Evolutionary conservation across 2,888 invertebrate genomes (phyloP).

Genomic region (Macaria notata): DNA sequence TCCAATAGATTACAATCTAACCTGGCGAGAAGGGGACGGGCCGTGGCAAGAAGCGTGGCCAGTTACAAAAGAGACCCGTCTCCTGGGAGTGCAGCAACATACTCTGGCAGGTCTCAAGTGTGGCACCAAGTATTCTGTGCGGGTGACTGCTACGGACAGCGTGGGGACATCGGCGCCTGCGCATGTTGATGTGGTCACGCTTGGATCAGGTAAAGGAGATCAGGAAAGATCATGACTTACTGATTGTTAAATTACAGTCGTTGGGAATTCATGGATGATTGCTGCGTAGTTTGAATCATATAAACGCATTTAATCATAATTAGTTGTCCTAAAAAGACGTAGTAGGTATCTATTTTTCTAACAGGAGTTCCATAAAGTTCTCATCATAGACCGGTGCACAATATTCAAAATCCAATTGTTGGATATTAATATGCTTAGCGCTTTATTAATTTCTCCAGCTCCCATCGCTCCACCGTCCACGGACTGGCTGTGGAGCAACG

Average conservation of each 20-base stretch:
- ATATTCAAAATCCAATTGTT: too few species aligned
- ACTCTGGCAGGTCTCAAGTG: conserved; percentile 88
- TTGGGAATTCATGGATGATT: too few species aligned
- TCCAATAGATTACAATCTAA: conserved; percentile 71
- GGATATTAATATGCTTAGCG: too few species aligned
- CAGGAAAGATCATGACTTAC: too few species aligned
- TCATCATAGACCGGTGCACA: too few species aligned
- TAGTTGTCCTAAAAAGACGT: too few species aligned
- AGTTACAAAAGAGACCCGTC: conserved; percentile 80
- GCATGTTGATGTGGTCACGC: conserved; percentile 81
- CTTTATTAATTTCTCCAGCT: conserved; percentile 53
- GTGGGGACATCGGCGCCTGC: conserved; percentile 90
- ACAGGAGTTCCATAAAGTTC: too few species aligned
- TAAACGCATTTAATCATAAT: too few species aligned
- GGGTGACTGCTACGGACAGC: conserved; percentile 90
- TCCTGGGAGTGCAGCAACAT: conserved; percentile 83
- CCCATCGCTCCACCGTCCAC: conserved; percentile 87
- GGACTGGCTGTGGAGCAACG: conserved; percentile 90
- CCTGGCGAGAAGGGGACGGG: conserved; percentile 76
- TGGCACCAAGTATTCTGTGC: conserved; percentile 91
- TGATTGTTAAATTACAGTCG: too few species aligned
- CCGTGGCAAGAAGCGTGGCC: conserved; percentile 84
- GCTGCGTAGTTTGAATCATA: too few species aligned
- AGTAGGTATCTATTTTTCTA: too few species aligned
- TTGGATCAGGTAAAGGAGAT: conserved; percentile 79